Conservation (phyloP, 1,140 invertebrate genomes). For the Microplitis mediator region DNA sequence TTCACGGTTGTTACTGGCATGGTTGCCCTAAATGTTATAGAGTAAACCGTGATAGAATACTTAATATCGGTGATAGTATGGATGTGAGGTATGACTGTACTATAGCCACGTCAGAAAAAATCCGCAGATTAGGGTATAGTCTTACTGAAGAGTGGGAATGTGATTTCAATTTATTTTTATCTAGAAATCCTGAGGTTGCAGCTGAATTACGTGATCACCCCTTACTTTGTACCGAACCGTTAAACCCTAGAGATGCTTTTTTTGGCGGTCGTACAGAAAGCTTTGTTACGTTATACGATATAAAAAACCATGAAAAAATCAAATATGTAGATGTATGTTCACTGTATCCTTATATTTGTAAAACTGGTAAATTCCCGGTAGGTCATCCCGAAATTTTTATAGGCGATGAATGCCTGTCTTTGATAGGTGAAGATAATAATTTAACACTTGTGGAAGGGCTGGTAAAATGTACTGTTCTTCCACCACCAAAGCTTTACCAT, state of each 20-base stretch:
- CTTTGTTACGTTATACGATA: constrained; percentile 39
- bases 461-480: constrained; percentile 35
- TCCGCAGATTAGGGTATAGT: too few species aligned
- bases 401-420: constrained; percentile 35
- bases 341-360: constrained; percentile 48
- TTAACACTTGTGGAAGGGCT: constrained; percentile 33
- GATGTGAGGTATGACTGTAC: too few species aligned
- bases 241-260: constrained; percentile 40
- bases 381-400: constrained; percentile 44
- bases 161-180: too few species aligned
- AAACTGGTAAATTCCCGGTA: constrained; percentile 44
- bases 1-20: constrained; percentile 35
- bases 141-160: too few species aligned
- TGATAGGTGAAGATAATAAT: constrained; percentile 1
- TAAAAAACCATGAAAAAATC: constrained; percentile 43
- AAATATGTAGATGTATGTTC: constrained; percentile 49
- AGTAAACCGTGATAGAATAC: too few species aligned
- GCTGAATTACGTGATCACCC: constrained; percentile 4
- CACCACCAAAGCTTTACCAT: constrained; percentile 32
- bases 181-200: too few species aligned
- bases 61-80: too few species aligned
- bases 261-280: constrained; percentile 50
- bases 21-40: constrained; percentile 24
- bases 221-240: not conserved
- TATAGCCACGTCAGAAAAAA: too few species aligned